Evolutionary conservation across 2,888 invertebrate genomes (phyloP), one percentile per base, ranked within the genome.

Genomic region (Serrognathus titanus): DNA sequence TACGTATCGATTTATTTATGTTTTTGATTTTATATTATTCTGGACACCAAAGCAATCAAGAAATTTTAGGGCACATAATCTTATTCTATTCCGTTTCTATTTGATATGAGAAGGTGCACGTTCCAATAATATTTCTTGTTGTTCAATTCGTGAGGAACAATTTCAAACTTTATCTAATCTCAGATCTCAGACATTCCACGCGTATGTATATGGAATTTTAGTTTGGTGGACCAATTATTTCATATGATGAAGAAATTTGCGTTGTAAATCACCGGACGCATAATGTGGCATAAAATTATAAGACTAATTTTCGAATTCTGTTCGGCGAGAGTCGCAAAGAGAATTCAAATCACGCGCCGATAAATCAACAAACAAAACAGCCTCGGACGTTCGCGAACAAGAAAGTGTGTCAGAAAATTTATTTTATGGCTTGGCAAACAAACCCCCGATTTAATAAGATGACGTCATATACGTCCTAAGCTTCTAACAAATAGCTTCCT

Each of bases 381-480:
- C 64, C 58, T 63, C 62, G 64, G 68, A 62, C 66, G 66, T 66
- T 65, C 61, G 63, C 66, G 69, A 69, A 68, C 69, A 69, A 71
- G 72, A 71, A 72, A 71, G 70, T 71, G 71, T 70, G 72, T 71
- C 69, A 66, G 70, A 67, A 71, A 71, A 73, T 71, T 73, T 73
- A 73, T 73, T 73, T 71, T 71, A 73, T 70, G 67, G 71, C 70
- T 70, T 69, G 71, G 70, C 72, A 73, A 73, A 71, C 71, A 73
- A 71, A 67, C 52, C 70, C 69, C 66, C 61, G 63, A 68, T 71
- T 72, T 73, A 73, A 73, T 73, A 73, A 73, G 71, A 71, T 70
- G 71, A 71, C 71, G 70, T 70, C 71, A 70, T 69, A 69, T 68
- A 70, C 69, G 70, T 69, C 68, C 64, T 64, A 64, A 66, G 65